Conservation (phyloP, 2,113 vertebrate species). For the Nymphicus hollandicus region DNA sequence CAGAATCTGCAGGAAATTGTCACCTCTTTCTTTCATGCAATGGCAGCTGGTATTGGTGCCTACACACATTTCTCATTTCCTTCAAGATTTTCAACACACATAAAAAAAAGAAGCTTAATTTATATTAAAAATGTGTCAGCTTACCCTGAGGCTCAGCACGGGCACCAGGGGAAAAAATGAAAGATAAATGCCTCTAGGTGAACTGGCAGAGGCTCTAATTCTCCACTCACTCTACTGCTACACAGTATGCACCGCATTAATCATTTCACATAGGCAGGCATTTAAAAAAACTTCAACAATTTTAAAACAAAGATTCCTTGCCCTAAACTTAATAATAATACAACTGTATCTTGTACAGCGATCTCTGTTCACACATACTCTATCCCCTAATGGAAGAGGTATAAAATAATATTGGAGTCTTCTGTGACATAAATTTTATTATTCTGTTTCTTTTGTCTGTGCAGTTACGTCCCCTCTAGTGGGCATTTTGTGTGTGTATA, state of each 20-base stretch:
- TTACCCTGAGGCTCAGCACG: conserved; percentile 68
- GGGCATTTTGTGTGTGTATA: not conserved
- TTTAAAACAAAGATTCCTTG: conserved; percentile 68
- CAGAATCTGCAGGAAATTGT: conserved; percentile 68
- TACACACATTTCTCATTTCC: conserved; percentile 68
- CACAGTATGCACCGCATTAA: conserved; percentile 60
- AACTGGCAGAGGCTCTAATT: conserved; percentile 61
- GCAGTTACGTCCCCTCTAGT: not conserved
- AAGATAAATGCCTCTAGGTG: conserved; percentile 75
- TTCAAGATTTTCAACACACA: conserved; percentile 71
- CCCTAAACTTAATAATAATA: conserved; percentile 46
- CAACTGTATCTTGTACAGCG: not conserved
- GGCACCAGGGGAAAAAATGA: conserved; percentile 62
- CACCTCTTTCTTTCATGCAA: conserved; percentile 70
- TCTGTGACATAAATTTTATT: not conserved
- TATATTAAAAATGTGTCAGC: conserved; percentile 75
- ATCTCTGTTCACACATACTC: not conserved
- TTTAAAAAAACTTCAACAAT: conserved; percentile 66
- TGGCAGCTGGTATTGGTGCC: conserved; percentile 69
- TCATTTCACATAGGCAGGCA: conserved; percentile 61
- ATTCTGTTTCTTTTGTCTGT: not conserved
- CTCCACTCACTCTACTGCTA: conserved; percentile 57
- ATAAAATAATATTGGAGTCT: conserved; percentile 15
- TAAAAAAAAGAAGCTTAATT: conserved; percentile 69
- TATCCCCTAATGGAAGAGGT: not conserved